Conservation (phyloP, 2,113 vertebrate species). For the Albula goreensis region DNA sequence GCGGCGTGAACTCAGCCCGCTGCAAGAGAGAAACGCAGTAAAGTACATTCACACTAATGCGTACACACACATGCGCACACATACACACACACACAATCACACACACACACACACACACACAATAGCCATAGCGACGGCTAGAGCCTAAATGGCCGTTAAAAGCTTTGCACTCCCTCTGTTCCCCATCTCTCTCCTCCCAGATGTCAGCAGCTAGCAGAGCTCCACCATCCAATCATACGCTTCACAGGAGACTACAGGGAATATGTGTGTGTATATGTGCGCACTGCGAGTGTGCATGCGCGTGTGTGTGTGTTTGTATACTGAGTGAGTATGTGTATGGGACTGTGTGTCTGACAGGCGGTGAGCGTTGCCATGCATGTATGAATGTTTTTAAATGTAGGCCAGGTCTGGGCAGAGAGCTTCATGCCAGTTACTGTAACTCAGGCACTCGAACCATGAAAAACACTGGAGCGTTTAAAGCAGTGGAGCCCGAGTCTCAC, state of each 20-base stretch:
- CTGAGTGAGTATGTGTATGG: background rate
- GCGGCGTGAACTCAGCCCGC: constrained; percentile 65
- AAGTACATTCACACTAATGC: background rate
- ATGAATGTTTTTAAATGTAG: background rate
- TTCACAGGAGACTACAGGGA: background rate
- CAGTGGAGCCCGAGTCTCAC: background rate
- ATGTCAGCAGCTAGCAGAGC: background rate
- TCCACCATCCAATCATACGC: background rate
- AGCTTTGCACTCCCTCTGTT: background rate
- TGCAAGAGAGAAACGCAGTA: background rate
- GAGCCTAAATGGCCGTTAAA: background rate
- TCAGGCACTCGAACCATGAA: background rate
- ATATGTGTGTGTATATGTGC: background rate
- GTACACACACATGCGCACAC: background rate
- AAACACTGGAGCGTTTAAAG: background rate
- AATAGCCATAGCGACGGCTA: no score
- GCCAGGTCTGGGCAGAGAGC: background rate
- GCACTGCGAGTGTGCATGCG: background rate
- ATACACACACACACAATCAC: background rate
- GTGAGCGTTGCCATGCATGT: background rate
- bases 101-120: background rate
- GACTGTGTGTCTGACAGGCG: background rate
- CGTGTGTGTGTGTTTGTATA: background rate
- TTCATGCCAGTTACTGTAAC: background rate
- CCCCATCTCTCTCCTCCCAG: background rate